phyloP scores from a whole-genome alignment of 2,797 vertebrate species.

The Gadopsis bispinosus region DNA sequence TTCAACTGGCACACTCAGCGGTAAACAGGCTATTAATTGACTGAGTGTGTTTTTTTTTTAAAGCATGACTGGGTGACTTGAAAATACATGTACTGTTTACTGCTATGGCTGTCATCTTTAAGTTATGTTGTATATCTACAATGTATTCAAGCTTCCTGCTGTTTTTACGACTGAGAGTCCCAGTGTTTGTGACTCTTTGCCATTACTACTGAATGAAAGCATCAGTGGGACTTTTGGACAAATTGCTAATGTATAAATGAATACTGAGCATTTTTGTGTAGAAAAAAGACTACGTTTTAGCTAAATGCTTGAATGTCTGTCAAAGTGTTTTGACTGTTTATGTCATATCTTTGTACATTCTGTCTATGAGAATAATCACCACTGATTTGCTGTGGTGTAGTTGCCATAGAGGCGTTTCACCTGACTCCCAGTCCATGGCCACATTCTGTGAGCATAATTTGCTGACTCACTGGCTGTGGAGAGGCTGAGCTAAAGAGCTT shows the following conservation, averaged over 20 bases:
- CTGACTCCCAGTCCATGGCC: neutral
- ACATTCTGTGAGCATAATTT: constrained; percentile 10
- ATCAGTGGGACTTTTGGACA: neutral
- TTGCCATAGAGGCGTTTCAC: neutral
- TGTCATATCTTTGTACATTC: neutral
- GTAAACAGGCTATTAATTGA: constrained; percentile 47
- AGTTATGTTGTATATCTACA: constrained; percentile 11
- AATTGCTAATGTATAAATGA: neutral
- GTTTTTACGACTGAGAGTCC: neutral
- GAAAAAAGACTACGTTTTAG: neutral
- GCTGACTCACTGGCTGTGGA: constrained; percentile 32
- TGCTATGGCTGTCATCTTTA: neutral
- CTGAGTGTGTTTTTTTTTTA: constrained; percentile 15
- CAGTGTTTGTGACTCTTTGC: constrained; percentile 6
- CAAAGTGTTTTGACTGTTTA: neutral
- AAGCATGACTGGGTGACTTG: constrained; percentile 22
- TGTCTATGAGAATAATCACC: neutral
- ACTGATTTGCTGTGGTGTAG: neutral
- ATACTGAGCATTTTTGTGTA: neutral
- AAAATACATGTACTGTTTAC: constrained; percentile 16
- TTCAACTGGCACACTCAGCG: neutral
- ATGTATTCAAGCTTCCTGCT: neutral
- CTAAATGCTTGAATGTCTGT: neutral
- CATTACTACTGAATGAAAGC: neutral
- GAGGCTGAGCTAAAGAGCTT: constrained; percentile 5